Evolutionary conservation across 1,140 invertebrate species (phyloP).

Genomic region (Pseudomyrmex flavicornis): DNA sequence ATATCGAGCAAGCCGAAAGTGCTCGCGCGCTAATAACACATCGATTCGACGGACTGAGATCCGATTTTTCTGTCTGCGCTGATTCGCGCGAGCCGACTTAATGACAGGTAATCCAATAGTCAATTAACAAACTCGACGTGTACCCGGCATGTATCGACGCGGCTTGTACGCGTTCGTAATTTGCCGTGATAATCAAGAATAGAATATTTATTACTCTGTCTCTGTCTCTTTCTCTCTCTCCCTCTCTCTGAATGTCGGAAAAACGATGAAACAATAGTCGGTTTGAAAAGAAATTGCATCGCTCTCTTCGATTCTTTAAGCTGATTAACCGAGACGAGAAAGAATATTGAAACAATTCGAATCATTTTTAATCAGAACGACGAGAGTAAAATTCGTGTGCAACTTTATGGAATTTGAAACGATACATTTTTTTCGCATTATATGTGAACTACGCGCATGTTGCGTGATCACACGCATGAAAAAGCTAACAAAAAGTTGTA

Average conservation of each 20-base stretch:
- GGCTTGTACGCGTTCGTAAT: slow-evolving; percentile 19
- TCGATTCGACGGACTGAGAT: neutral
- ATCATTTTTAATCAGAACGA: slow-evolving; percentile 9
- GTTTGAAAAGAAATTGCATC: slow-evolving; percentile 26
- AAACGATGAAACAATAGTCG: slow-evolving; percentile 31
- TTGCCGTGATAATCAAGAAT: slow-evolving; percentile 35
- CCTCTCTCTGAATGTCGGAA: neutral
- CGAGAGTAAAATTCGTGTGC: neutral
- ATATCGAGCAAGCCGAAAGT: neutral
- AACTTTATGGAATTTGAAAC: neutral
- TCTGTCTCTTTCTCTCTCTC: too few relatives aligned
- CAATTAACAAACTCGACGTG: slow-evolving; percentile 48
- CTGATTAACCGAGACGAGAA: slow-evolving; percentile 26
- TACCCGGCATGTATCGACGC: slow-evolving; percentile 25
- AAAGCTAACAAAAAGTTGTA: neutral
- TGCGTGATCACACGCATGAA: too few relatives aligned
- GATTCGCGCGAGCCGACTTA: slow-evolving; percentile 46
- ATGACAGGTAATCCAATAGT: slow-evolving; percentile 45
- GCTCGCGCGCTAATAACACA: slow-evolving; percentile 16
- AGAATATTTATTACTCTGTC: slow-evolving; percentile 52
- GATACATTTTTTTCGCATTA: too few relatives aligned
- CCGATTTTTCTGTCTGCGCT: slow-evolving; percentile 34
- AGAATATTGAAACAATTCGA: slow-evolving; percentile 23
- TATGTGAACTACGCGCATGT: too few relatives aligned
- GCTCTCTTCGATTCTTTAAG: slow-evolving; percentile 15